These are phyloP conservation scores for Acanthopleura granulata DNA, from an alignment of 2,888 invertebrate genomes.

Conservation along the genomic window DNA sequence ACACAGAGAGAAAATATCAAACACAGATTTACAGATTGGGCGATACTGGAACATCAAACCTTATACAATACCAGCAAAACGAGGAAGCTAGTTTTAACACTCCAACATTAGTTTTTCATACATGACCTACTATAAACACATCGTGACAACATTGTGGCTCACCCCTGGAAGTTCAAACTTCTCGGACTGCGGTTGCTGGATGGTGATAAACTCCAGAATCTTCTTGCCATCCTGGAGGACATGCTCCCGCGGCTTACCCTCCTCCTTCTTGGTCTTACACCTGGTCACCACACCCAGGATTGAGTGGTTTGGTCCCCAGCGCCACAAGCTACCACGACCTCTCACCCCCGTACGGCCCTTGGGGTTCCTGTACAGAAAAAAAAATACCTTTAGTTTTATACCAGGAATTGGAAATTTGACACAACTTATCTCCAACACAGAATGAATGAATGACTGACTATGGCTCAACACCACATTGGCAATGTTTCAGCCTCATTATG, in stretches of 20 bases:
- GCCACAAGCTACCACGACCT: constrained; percentile 65
- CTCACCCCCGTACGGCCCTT: constrained; percentile 67
- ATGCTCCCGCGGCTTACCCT: constrained; percentile 38
- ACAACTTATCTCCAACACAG: background rate
- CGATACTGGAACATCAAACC: too few species aligned
- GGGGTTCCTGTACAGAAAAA: constrained; percentile 57
- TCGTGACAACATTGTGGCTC: constrained; percentile 21
- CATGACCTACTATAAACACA: too few species aligned
- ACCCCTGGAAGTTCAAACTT: constrained; percentile 59
- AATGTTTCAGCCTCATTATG: too few species aligned
- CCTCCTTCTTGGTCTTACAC: constrained; percentile 49
- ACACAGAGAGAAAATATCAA: too few species aligned
- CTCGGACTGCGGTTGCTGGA: constrained; percentile 39
- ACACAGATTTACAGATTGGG: too few species aligned
- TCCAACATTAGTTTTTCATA: too few species aligned
- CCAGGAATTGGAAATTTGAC: background rate
- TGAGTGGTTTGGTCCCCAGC: constrained; percentile 70
- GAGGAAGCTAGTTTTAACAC: too few species aligned
- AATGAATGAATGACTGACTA: too few species aligned
- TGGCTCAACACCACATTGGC: too few species aligned
- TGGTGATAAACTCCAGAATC: constrained; percentile 57
- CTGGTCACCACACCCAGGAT: constrained; percentile 65
- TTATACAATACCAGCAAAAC: too few species aligned
- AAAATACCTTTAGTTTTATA: constrained; percentile 19
- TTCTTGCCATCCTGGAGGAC: constrained; percentile 55